These are phyloP conservation scores for Bombus vancouverensis DNA, from an alignment of 1,140 invertebrate species.

Conservation along the genomic window DNA sequence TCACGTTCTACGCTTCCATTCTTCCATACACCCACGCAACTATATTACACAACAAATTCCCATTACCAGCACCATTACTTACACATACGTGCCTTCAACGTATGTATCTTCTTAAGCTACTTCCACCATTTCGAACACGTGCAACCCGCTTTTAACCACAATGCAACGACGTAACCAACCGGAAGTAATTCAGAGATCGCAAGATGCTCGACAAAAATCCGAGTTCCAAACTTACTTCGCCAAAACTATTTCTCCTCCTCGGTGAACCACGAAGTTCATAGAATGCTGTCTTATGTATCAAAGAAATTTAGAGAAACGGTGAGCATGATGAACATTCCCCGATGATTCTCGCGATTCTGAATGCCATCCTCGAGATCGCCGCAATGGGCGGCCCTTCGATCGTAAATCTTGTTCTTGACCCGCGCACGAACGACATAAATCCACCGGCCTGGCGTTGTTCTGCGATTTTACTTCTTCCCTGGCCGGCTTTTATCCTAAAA, in stretches of 20 bases:
- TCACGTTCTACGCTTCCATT: not conserved
- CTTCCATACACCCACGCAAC: not conserved
- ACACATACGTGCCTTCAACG: not conserved
- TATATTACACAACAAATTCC: not conserved
- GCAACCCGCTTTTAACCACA: not conserved
- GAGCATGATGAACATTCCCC: not conserved
- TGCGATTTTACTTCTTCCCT: conserved; percentile 40
- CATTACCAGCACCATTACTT: not conserved
- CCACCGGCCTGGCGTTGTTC: not conserved
- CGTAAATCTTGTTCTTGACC: conserved; percentile 53
- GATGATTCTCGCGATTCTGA: conserved; percentile 37
- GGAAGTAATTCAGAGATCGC: not conserved
- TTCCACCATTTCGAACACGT: not conserved
- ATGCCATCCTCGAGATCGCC: conserved; percentile 27
- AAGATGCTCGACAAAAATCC: not conserved
- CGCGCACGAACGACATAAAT: conserved; percentile 35
- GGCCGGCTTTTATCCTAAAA: conserved; percentile 47
- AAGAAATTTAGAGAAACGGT: conserved; percentile 16
- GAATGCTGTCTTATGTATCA: not conserved
- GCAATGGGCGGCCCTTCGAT: not conserved
- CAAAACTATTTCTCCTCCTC: not conserved
- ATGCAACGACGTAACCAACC: not conserved
- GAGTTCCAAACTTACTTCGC: not conserved
- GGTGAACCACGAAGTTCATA: not conserved
- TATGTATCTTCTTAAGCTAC: not conserved